Conservation (phyloP, 2,888 invertebrate genomes). For the Lysandra bellargus region DNA sequence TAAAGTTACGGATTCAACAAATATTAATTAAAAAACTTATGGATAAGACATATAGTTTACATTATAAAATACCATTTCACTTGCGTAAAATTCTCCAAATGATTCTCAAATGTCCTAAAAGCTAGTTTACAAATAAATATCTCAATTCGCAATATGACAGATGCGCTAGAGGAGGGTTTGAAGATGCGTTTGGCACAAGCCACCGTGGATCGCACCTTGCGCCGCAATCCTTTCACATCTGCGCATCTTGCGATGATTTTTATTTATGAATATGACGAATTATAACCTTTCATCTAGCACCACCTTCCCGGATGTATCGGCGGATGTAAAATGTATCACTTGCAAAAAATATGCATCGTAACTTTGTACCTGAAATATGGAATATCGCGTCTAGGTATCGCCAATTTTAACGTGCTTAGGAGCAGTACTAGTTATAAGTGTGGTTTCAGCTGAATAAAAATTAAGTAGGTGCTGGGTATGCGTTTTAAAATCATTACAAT, state of each 20-base stretch:
- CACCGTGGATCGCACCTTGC: conserved; percentile 69
- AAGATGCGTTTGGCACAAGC: conserved; percentile 71
- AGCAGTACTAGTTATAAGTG: background rate
- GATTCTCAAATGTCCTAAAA: background rate
- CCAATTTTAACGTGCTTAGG: too few species aligned
- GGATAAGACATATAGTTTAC: too few species aligned
- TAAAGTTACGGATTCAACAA: too few species aligned
- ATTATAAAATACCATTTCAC: too few species aligned
- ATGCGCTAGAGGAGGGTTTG: conserved; percentile 61
- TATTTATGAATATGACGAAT: conserved; percentile 80
- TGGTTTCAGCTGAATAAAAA: background rate
- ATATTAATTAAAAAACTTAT: too few species aligned
- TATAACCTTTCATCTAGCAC: conserved; percentile 69
- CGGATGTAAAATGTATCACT: conserved; percentile 65
- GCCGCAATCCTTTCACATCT: conserved; percentile 78
- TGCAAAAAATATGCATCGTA: conserved; percentile 49
- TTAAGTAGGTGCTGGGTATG: background rate
- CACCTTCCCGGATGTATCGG: conserved; percentile 77
- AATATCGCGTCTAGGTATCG: background rate
- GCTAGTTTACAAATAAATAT: conserved; percentile 6
- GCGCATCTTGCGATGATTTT: conserved; percentile 75
- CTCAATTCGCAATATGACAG: conserved; percentile 47
- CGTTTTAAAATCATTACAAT: conserved; percentile 5
- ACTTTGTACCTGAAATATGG: conserved; percentile 35
- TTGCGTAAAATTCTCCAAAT: too few species aligned